Conservation (phyloP, 2,113 vertebrate genomes). For the Chaetodon auriga region DNA sequence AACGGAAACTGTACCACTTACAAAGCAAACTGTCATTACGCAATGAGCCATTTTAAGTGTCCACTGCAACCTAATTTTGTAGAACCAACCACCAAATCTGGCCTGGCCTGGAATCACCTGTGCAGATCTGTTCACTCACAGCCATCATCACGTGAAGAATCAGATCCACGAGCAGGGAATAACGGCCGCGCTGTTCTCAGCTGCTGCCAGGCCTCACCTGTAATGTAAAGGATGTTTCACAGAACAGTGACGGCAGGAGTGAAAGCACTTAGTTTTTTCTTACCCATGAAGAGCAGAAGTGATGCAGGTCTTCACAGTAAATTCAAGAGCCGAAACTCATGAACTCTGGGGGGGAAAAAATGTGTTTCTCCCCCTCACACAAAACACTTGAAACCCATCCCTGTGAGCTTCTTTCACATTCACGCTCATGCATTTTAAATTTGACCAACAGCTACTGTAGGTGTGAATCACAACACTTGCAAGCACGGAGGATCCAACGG, state of each 20-base stretch:
- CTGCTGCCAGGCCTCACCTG: neutral
- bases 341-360: neutral
- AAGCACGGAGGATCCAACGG: conserved; percentile 80
- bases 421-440: neutral
- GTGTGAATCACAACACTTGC: conserved; percentile 79
- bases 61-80: neutral
- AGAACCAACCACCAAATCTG: neutral
- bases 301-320: neutral
- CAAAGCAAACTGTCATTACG: conserved; percentile 16
- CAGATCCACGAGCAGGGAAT: neutral
- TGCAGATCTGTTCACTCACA: neutral
- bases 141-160: neutral
- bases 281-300: neutral
- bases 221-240: neutral
- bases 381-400: neutral
- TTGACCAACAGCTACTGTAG: conserved; percentile 11
- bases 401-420: neutral
- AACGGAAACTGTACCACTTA: neutral
- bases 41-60: neutral
- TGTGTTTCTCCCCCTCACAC: neutral
- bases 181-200: neutral
- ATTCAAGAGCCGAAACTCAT: neutral
- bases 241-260: neutral
- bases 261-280: neutral
- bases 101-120: too few species aligned